Percentiles rank a stretch among this genome's conserved stretches.
Evolutionary conservation across 2,113 vertebrate species (phyloP).

Genomic region (Suricata suricatta): DNA sequence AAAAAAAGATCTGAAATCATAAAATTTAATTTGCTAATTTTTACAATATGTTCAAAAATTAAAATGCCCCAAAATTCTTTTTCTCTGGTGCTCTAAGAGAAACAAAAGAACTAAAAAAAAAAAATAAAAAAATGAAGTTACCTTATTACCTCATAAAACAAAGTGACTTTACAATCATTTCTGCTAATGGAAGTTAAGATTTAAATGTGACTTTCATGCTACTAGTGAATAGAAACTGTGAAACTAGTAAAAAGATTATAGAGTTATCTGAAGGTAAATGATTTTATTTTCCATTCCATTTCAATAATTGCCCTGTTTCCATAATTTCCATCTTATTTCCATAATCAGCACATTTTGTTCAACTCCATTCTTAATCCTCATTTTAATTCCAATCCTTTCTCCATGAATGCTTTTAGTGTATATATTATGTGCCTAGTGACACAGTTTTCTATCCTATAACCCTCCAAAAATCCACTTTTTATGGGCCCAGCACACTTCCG

Average conservation of each 20-base stretch:
- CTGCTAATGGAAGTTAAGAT: not conserved
- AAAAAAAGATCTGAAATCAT: not conserved
- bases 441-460: not conserved
- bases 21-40: not conserved
- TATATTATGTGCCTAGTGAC: not conserved
- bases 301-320: not conserved
- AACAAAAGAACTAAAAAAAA: not conserved
- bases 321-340: not conserved
- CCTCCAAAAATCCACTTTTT: constrained; percentile 9
- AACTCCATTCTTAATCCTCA: not conserved
- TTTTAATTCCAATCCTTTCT: not conserved
- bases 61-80: not conserved
- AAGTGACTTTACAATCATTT: not conserved
- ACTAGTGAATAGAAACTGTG: constrained; percentile 1
- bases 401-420: not conserved
- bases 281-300: not conserved
- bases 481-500: no score
- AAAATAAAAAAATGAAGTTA: not conserved
- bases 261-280: not conserved
- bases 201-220: not conserved
- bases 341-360: not conserved
- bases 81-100: not conserved
- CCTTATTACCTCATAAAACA: not conserved
- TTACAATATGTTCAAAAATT: constrained; percentile 7
- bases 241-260: not conserved